These are phyloP conservation scores for Stichopus chloronotus DNA, from an alignment of 35 echinoderm and acorn worm genomes.

Conservation along the genomic window DNA sequence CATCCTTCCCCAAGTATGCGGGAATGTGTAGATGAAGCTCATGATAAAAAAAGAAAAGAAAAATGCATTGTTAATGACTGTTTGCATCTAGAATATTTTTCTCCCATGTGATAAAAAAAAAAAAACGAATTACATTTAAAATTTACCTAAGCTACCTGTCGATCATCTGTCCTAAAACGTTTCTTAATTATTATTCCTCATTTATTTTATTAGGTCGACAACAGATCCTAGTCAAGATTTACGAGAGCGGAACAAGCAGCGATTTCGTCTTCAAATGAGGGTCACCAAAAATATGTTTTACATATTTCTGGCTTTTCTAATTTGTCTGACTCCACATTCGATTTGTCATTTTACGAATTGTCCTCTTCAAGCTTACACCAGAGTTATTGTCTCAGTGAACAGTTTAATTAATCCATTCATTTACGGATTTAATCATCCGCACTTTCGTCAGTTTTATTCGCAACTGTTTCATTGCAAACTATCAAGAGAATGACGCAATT, in stretches of 20 bases:
- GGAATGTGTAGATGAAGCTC: no score
- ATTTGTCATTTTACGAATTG: slow-evolving; percentile 18
- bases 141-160: no score
- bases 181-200: background rate
- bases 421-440: slow-evolving; percentile 40
- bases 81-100: no score
- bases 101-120: no score
- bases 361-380: slow-evolving; percentile 6
- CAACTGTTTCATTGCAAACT: background rate
- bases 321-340: slow-evolving; percentile 8
- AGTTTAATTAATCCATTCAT: slow-evolving; percentile 34
- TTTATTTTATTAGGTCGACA: background rate
- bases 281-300: slow-evolving; percentile 39
- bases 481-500: background rate
- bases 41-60: no score
- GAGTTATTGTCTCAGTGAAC: slow-evolving; percentile 11
- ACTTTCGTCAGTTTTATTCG: background rate
- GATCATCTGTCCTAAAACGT: background rate
- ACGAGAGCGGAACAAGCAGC: background rate
- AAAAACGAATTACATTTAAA: no score
- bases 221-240: background rate
- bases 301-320: background rate
- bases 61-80: no score
- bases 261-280: background rate
- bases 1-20: no score